phyloP scores from a whole-genome alignment of 1,140 invertebrate genomes.

The Ceratina calcarata region DNA sequence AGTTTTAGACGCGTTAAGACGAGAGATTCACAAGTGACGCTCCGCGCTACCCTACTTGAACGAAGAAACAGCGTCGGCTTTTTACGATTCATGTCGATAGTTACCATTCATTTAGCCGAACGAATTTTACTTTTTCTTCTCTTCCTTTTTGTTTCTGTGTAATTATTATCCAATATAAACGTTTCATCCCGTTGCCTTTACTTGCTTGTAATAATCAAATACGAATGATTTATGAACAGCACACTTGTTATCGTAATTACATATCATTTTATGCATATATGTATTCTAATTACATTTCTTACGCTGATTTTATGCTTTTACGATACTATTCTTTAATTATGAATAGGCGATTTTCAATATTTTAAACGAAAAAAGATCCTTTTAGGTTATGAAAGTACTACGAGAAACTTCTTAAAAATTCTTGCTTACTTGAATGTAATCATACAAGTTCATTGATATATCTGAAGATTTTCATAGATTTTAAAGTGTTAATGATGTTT shows the following conservation, averaged over 20 bases:
- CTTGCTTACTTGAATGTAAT: too few relatives aligned
- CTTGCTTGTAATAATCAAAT: neutral
- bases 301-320: neutral
- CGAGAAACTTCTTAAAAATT: neutral
- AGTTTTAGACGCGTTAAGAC: slow-evolving; percentile 68
- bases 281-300: neutral
- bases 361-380: neutral
- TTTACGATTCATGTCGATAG: slow-evolving; percentile 62
- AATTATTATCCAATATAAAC: slow-evolving; percentile 6
- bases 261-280: neutral
- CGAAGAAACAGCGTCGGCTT: slow-evolving; percentile 71
- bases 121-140: neutral
- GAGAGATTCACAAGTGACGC: slow-evolving; percentile 62
- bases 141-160: neutral
- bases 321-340: neutral
- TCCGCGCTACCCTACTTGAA: slow-evolving; percentile 71
- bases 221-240: neutral
- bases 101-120: slow-evolving; percentile 41
- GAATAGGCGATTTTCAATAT: neutral
- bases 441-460: neutral
- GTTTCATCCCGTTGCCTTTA: neutral
- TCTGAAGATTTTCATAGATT: neutral
- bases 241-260: neutral
- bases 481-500: neutral
- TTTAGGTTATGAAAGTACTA: slow-evolving; percentile 39